phyloP scores from a whole-genome alignment of 2,797 vertebrate genomes.

The Octomys mimax region DNA sequence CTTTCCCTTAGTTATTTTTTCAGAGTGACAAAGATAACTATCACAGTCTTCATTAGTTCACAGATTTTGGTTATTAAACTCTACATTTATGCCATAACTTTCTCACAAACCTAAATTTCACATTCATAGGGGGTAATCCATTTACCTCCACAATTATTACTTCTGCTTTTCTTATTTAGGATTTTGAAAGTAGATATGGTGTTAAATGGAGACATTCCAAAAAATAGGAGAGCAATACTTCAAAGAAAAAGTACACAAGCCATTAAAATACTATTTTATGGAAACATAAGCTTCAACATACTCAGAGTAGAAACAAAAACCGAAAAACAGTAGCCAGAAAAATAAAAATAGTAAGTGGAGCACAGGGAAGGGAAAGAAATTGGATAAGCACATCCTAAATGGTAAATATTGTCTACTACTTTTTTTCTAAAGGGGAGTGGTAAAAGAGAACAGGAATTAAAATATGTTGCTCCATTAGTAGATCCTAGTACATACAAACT shows the following conservation, averaged over 20 bases:
- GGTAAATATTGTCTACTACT: neutral
- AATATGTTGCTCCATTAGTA: neutral
- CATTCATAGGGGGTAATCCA: neutral
- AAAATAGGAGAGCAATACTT: neutral
- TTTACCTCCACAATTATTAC: neutral
- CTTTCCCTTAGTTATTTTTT: neutral
- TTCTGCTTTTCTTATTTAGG: neutral
- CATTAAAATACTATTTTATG: neutral
- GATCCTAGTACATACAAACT: neutral
- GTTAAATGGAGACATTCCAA: neutral
- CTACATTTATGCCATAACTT: neutral
- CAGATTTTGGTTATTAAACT: neutral
- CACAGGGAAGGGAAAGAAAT: neutral
- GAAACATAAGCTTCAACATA: neutral
- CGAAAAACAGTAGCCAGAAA: too few relatives aligned
- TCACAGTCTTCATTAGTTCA: neutral
- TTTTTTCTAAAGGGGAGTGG: neutral
- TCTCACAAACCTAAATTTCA: conserved; percentile 11
- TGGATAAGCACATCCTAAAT: neutral
- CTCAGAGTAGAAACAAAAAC: neutral
- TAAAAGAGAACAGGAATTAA: neutral
- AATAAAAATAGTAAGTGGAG: neutral
- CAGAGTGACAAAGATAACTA: neutral
- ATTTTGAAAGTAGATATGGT: neutral
- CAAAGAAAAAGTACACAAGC: conserved; percentile 5